These are phyloP conservation scores for Eutolmus rufibarbis DNA, from an alignment of 2,888 invertebrate species.

Conservation along the genomic window DNA sequence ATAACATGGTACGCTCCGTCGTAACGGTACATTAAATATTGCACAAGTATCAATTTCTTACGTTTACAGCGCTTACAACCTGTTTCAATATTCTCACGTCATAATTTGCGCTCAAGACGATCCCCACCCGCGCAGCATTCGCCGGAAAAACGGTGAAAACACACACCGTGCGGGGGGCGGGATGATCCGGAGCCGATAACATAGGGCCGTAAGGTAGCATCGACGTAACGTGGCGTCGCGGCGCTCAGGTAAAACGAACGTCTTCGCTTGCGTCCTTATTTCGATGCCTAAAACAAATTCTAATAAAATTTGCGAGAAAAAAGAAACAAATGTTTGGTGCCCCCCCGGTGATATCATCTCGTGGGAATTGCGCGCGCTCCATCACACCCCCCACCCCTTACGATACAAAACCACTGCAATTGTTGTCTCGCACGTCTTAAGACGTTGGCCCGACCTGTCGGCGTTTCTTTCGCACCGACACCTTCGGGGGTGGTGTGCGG, in stretches of 20 bases:
- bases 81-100: constrained; percentile 33
- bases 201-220: constrained; percentile 19
- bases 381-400: neutral
- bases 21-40: constrained; percentile 35
- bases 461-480: neutral
- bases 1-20: neutral
- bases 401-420: neutral
- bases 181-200: constrained; percentile 23
- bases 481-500: neutral
- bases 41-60: constrained; percentile 41
- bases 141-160: neutral
- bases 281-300: constrained; percentile 32
- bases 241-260: neutral
- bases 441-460: neutral
- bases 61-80: constrained; percentile 31
- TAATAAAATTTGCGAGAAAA: neutral
- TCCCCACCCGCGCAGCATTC: neutral
- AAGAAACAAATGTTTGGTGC: neutral
- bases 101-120: neutral
- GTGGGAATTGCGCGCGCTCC: constrained; percentile 25
- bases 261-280: neutral
- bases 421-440: neutral
- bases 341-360: neutral
- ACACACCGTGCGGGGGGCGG: neutral
- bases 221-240: neutral